phyloP scores from a whole-genome alignment of 2,888 invertebrate species.

The Xestia sexstrigata region DNA sequence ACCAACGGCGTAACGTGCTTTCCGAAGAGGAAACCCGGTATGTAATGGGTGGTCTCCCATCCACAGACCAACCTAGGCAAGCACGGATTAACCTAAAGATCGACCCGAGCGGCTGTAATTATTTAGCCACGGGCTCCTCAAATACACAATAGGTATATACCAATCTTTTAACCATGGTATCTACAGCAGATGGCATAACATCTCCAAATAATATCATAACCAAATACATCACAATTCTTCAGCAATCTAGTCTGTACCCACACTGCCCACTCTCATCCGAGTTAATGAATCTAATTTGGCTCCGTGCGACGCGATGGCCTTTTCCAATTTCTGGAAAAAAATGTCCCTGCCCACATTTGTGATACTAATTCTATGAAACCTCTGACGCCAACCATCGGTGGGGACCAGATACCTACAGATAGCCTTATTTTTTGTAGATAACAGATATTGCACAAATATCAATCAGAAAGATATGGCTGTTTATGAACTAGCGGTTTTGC shows the following conservation, averaged over 20 bases:
- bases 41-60: too few relatives aligned
- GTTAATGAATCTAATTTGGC: neutral
- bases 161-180: too few relatives aligned
- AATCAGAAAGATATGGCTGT: constrained; percentile 40
- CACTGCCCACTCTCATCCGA: neutral
- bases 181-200: too few relatives aligned
- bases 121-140: too few relatives aligned
- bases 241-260: neutral
- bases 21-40: too few relatives aligned
- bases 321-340: neutral
- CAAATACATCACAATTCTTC: neutral
- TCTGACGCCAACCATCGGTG: constrained; percentile 27
- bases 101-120: too few relatives aligned
- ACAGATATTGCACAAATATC: constrained; percentile 37
- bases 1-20: too few relatives aligned
- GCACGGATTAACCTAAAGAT: too few relatives aligned
- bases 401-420: constrained; percentile 23
- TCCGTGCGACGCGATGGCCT: neutral
- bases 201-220: neutral
- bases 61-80: too few relatives aligned
- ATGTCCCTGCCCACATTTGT: neutral
- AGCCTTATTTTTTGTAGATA: constrained; percentile 38
- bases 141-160: too few relatives aligned
- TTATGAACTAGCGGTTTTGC: constrained; percentile 25
- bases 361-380: constrained; percentile 22